Evolutionary conservation across 2,797 vertebrate genomes (phyloP).

Genomic region (Sciurus carolinensis): DNA sequence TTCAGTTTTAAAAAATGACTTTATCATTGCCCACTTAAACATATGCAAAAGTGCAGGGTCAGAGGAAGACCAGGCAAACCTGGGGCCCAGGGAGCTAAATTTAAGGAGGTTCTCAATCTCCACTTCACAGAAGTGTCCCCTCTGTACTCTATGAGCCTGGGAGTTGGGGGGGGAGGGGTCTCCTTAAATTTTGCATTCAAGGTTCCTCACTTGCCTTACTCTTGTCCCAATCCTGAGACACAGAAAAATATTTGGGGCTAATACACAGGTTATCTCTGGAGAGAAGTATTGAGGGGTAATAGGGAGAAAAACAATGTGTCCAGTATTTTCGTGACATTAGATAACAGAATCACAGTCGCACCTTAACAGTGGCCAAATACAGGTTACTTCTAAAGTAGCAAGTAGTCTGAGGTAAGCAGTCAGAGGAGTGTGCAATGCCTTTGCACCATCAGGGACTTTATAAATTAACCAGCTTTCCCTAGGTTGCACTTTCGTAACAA

Average conservation of each 20-base stretch:
- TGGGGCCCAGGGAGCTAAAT: not conserved
- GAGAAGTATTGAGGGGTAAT: not conserved
- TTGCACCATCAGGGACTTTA: not conserved
- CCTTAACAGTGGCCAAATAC: not conserved
- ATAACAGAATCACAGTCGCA: not conserved
- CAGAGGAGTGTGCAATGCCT: too few species aligned
- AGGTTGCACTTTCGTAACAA: not conserved
- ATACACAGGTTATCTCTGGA: not conserved
- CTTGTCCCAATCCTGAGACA: rapidly evolving
- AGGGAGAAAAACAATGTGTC: not conserved
- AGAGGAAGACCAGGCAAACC: not conserved
- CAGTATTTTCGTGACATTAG: not conserved
- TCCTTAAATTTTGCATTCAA: not conserved
- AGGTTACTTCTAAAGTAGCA: not conserved
- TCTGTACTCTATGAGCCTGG: not conserved
- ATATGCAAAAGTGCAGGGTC: not conserved
- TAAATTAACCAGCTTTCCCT: not conserved
- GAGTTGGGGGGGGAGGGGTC: rapidly evolving
- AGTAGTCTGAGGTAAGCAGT: not conserved
- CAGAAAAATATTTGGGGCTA: not conserved
- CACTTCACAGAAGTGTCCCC: not conserved
- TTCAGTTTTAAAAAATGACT: slow-evolving; percentile 16
- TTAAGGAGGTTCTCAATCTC: not conserved
- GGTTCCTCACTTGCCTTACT: not conserved
- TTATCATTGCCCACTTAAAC: not conserved